Base-by-base conservation (phyloP, 2,113 vertebrate genomes). In the Myodes glareolus region DNA sequence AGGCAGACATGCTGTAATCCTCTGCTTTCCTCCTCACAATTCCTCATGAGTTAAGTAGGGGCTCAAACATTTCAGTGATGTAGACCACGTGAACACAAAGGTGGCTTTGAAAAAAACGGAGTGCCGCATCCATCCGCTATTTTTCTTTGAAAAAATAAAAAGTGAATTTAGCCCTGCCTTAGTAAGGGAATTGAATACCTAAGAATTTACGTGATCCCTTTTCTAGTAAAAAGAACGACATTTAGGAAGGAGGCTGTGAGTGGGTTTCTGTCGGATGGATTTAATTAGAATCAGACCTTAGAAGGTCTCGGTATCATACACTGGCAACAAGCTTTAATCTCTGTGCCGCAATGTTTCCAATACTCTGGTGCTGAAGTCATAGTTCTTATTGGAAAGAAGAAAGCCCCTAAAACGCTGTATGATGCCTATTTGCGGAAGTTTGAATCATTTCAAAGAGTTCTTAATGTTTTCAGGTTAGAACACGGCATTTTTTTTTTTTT, bases 211-310 rank as follows among this genome's bases (percentile, higher is more conserved):
- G 17, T 90, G 94, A 96, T 97, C 77, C 90, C 90, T 97, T 97
- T 96, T 61, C 96, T 96, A 96, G 94, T 87, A 88, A 96, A 96
- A 96, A 61, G 65, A 94, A 88, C 81, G 94, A 29, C 80, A 93
- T 96, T 97, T 84, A 75, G 55, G 52, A 92, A 91, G 81, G 92
- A 92, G 81, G 89, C 98, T 92, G 89, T 93, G 82, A 96, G n/a
- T 72, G 81, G 82, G 94, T 96, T 97, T 96, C 94, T 91, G 97
- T 72, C 42, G 94, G 91, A 77, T 87, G 36, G 93, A 76, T 97
- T 96, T 97, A 97, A 97, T 98, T 91, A 97, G 96, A 98, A 98
- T 95, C 95, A 96, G 96, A 96, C 92, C 95, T 91, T 95, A 31
- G 76, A 97, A 61, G 82, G 91, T 89, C 95, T 97, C 55, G 72